A percentile compares a stretch with the other conserved stretches of the same genome.
Conservation (phyloP, 2,888 invertebrate species). For the Parthenolecanium corni region DNA sequence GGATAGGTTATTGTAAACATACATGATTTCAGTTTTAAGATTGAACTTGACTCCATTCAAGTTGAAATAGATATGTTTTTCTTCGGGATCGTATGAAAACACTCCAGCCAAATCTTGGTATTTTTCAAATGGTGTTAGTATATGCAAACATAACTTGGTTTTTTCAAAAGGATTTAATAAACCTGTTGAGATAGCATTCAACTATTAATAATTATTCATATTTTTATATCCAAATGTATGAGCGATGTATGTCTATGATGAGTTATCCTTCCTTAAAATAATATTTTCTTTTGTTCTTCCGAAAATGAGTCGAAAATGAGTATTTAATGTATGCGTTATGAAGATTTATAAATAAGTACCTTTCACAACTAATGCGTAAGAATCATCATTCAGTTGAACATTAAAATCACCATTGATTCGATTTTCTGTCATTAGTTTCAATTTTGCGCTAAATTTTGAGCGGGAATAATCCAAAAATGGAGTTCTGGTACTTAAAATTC, state of each 20-base stretch:
- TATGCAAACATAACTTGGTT: conserved; percentile 61
- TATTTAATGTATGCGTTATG: too few species aligned
- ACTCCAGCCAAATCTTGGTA: conserved; percentile 53
- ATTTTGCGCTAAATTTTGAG: conserved; percentile 20
- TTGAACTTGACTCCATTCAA: conserved; percentile 56
- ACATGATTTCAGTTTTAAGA: conserved; percentile 55
- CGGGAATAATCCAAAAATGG: conserved; percentile 31
- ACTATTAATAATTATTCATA: too few species aligned
- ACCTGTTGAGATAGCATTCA: conserved; percentile 40
- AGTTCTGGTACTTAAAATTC: conserved; percentile 29
- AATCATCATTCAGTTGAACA: conserved; percentile 32
- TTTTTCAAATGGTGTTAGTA: conserved; percentile 60
- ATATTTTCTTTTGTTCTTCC: too few species aligned
- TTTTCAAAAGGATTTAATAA: conserved; percentile 59
- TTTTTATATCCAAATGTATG: too few species aligned
- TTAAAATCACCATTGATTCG: conserved; percentile 30
- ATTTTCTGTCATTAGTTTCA: conserved; percentile 30
- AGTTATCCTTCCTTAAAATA: too few species aligned
- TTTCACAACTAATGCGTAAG: conserved; percentile 32
- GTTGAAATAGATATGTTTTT: conserved; percentile 60
- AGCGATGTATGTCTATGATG: too few species aligned
- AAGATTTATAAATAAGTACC: too few species aligned
- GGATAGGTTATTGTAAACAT: conserved; percentile 47
- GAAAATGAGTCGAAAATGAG: too few species aligned
- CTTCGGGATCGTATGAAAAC: conserved; percentile 58